Percentiles rank a stretch among this genome's conserved stretches.
Evolutionary conservation across 1,140 invertebrate genomes (phyloP).

Genomic region (Penaeus japonicus): DNA sequence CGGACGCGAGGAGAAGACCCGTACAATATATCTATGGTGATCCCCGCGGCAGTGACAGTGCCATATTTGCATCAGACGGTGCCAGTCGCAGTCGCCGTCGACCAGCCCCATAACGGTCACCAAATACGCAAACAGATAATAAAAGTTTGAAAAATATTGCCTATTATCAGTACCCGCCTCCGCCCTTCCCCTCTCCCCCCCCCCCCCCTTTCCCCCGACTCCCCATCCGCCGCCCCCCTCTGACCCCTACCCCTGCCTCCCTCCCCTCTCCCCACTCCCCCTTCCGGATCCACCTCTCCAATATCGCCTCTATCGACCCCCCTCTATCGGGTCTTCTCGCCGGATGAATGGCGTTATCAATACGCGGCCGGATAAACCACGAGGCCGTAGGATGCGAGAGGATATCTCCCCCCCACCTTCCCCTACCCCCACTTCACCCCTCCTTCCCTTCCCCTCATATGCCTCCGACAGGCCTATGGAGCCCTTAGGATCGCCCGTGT

Average conservation of each 20-base stretch:
- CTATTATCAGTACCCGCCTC: slow-evolving; percentile 44
- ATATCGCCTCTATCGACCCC: too few species aligned
- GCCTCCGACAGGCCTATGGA: too few species aligned
- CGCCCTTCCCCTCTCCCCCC: background rate
- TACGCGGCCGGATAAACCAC: too few species aligned
- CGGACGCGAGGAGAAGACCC: too few species aligned
- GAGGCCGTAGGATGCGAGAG: too few species aligned
- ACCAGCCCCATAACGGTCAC: slow-evolving; percentile 25
- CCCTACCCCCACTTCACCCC: too few species aligned
- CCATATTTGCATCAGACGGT: slow-evolving; percentile 16
- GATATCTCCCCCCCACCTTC: too few species aligned
- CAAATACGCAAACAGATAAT: slow-evolving; percentile 42
- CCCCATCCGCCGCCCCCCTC: background rate
- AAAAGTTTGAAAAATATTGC: slow-evolving; percentile 50
- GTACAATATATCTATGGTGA: slow-evolving; percentile 10
- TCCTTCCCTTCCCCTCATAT: too few species aligned
- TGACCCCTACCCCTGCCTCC: too few species aligned
- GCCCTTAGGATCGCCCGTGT: too few species aligned
- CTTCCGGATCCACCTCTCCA: too few species aligned
- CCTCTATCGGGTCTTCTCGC: background rate
- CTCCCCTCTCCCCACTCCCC: background rate
- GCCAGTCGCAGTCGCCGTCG: background rate
- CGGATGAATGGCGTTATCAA: too few species aligned
- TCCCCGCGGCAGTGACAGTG: background rate
- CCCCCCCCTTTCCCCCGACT: background rate